Base-by-base conservation (phyloP, 2,888 invertebrate species). In the Thymelicus sylvestris region DNA sequence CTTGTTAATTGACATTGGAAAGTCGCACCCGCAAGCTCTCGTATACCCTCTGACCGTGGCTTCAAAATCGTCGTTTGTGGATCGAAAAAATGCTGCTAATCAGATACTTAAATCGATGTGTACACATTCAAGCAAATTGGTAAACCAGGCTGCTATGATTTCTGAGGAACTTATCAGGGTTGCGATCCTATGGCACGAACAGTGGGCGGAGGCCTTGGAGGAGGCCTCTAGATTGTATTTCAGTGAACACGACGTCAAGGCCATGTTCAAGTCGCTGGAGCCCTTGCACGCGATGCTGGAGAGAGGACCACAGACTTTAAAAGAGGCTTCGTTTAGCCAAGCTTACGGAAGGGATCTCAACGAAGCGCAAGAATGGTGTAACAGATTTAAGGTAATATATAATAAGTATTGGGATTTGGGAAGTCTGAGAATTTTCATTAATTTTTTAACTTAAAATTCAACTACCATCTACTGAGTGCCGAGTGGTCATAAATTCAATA, bases 131-230 rank as follows among this genome's bases (percentile, higher is more conserved):
- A 96, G 96, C 15, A 96, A 96, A 41, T 93, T 99, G 62, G 99
- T 99, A 0, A 97, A 97, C 79, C 99, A 99, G 87, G 99, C 99
- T 0, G 96, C 98, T 80, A 97, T 98, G 97, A 99, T 98, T 74
- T 96, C 98, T 60, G 99, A 99, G 81, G 99, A 99, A 88, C 94
- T 99, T 64, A 99, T 99, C 72, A 95, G 99, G 68, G 99, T 99
- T 0, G 99, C 99, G 2, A 99, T 99, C 77, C 92, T 99, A 19
- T 99, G 99, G 99, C 99, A 99, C 84, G 99, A 99, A 87, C 96
- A 99, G 82, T 99, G 99, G 99, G 98, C 99, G 84, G 99, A 99
- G 87, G 99, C 99, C 0, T 90, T 99, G 24, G 98, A 98, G 81
- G 99, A 99, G 86, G 99, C 99, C 0, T 98, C 98, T 6, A 84